Base-by-base conservation (phyloP, 2,888 invertebrate genomes). In the Quadroppia sp. region DNA sequence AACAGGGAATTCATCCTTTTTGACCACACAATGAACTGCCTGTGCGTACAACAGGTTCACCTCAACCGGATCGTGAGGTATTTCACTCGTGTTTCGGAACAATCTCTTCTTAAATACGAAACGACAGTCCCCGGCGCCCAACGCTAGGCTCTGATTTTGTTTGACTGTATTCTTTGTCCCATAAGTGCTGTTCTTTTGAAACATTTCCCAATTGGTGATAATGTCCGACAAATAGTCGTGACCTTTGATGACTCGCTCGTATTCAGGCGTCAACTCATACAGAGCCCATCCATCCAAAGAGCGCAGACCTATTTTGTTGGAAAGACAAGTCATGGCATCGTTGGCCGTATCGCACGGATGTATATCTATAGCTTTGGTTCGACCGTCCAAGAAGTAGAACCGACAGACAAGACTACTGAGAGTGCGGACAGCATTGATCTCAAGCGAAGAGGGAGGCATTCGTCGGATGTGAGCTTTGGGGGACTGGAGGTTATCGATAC, bases 1-100 rank as follows among this genome's bases (percentile, higher is more conserved):
- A 9, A 96, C 93, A 0, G 94, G 94, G 82, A 93, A 95, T 83
- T 95, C 94, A 83, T 96, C 95, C 85, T 93, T 94, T 88, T 94
- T 94, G 2, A 95, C 95, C 69, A 96, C 94, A 81, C 91, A 90
- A 80, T 95, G 91, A 11, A 96, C 95, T 74, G 94, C 95, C 84
- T 96, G 96, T 32, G 95, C 92, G 82, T 94, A 96, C 4, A 96
- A 85, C 81, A 96, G 87, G 80, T 92, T 94, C 17, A 95, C 92
- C 84, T 96, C 95, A 0, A 95, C 91, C 0, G 95, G 94, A 84
- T 96, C 96, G 83, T 94, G 94, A 9, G 94, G 94, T 72, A 95
- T 85, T 82, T 94, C 94, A 50, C 92, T 87, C 0, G 90, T 91
- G 77, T 91, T 90, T 79, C 90, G 89, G 84, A 94, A 96, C 71